A percentile compares a stretch with the other conserved stretches of the same genome.
phyloP scores from a whole-genome alignment of 2,113 vertebrate genomes.

The Castor canadensis region DNA sequence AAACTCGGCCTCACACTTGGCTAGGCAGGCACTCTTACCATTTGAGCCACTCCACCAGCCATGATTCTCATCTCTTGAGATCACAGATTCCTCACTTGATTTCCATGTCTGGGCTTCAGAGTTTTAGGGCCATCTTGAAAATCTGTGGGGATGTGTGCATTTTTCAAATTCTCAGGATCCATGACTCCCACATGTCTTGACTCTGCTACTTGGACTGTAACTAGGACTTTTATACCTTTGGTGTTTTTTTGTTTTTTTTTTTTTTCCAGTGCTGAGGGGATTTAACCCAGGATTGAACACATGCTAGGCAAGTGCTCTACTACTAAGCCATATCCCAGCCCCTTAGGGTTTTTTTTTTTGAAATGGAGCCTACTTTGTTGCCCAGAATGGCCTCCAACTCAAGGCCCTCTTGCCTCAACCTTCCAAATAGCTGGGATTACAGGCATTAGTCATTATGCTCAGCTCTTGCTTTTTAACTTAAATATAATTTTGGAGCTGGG shows the following conservation, averaged over 20 bases:
- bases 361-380: too few relatives aligned
- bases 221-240: neutral
- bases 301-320: too few relatives aligned
- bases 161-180: neutral
- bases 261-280: neutral
- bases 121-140: conserved; percentile 39
- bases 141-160: neutral
- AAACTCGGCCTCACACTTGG: too few relatives aligned
- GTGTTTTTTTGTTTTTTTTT: neutral
- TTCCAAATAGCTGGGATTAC: too few relatives aligned
- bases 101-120: neutral
- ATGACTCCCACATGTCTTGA: neutral
- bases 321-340: too few relatives aligned
- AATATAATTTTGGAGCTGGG: too few relatives aligned
- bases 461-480: neutral
- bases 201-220: neutral
- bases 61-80: neutral
- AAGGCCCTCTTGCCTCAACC: neutral
- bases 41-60: too few relatives aligned
- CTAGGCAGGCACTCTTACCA: too few relatives aligned
- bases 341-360: neutral
- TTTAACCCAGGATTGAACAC: too few relatives aligned
- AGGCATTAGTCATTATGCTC: too few relatives aligned
- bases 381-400: neutral
- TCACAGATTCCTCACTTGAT: conserved; percentile 11